Percentiles rank a stretch among this genome's conserved stretches.
phyloP scores from a whole-genome alignment of 2,888 invertebrate species.

The Pristionchus japonicus region DNA sequence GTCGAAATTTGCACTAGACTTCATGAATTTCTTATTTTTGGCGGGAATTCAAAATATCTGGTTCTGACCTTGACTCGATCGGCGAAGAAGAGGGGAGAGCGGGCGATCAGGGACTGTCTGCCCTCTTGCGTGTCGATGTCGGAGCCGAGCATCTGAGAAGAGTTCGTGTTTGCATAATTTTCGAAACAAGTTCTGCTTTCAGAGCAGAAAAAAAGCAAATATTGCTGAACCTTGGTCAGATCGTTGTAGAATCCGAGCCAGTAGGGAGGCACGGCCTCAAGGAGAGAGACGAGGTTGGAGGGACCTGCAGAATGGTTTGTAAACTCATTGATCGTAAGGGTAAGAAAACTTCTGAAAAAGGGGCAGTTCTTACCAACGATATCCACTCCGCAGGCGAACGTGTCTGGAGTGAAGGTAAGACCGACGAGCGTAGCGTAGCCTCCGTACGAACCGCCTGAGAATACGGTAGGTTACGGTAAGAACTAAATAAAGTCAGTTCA shows the following conservation, averaged over 20 bases:
- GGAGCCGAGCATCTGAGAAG: conserved; percentile 59
- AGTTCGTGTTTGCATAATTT: neutral
- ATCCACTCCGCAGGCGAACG: conserved; percentile 74
- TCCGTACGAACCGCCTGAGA: conserved; percentile 67
- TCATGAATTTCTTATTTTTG: neutral
- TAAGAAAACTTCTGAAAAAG: too few species aligned
- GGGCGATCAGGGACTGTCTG: conserved; percentile 66
- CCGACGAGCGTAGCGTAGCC: conserved; percentile 74
- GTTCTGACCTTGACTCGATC: conserved; percentile 66
- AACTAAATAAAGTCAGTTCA: too few species aligned
- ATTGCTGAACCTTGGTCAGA: conserved; percentile 61
- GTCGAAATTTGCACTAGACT: neutral
- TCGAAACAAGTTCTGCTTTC: too few species aligned
- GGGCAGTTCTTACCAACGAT: too few species aligned
- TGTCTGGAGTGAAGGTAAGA: conserved; percentile 73
- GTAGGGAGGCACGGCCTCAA: conserved; percentile 74
- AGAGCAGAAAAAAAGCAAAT: neutral
- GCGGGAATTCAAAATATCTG: neutral
- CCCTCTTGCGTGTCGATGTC: conserved; percentile 66
- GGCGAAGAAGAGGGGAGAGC: conserved; percentile 73
- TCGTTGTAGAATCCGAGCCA: conserved; percentile 74
- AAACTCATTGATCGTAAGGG: too few species aligned
- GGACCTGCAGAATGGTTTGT: too few species aligned
- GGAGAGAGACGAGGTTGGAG: conserved; percentile 70
- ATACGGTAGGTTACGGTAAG: neutral